A percentile compares a stretch with the other conserved stretches of the same genome.
Evolutionary conservation across 2,888 invertebrate genomes (phyloP).

Genomic region (Platycheirus rosarum): DNA sequence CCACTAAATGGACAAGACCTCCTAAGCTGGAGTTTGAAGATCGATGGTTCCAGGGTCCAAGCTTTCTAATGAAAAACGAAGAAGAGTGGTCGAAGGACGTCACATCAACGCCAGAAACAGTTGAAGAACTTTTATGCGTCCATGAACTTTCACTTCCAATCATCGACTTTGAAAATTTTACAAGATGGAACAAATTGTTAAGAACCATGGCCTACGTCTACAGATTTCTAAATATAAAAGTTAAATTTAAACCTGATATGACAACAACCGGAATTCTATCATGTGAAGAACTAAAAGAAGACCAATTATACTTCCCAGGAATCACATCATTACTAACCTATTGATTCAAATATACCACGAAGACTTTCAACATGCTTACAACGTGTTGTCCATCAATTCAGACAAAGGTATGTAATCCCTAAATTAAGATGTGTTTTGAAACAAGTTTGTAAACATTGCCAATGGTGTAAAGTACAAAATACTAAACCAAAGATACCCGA

Average conservation of each 20-base stretch:
- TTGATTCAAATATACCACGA: not conserved
- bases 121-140: not conserved
- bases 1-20: slow-evolving; percentile 1
- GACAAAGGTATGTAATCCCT: slow-evolving; percentile 10
- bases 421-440: not conserved
- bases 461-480: slow-evolving; percentile 1
- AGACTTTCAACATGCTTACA: not conserved
- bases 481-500: not conserved
- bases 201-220: not conserved
- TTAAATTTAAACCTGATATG: not conserved
- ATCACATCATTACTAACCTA: not conserved
- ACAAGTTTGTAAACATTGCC: not conserved
- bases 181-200: not conserved
- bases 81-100: not conserved
- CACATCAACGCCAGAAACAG: too few species aligned
- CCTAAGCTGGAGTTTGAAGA: not conserved
- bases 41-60: slow-evolving; percentile 5
- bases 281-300: not conserved
- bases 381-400: not conserved
- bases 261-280: not conserved
- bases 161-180: not conserved
- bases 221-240: not conserved
- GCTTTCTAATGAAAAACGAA: not conserved
- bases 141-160: not conserved
- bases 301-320: slow-evolving; percentile 1